Conservation (phyloP, 2,113 vertebrate species). For the Chlorocebus sabaeus region DNA sequence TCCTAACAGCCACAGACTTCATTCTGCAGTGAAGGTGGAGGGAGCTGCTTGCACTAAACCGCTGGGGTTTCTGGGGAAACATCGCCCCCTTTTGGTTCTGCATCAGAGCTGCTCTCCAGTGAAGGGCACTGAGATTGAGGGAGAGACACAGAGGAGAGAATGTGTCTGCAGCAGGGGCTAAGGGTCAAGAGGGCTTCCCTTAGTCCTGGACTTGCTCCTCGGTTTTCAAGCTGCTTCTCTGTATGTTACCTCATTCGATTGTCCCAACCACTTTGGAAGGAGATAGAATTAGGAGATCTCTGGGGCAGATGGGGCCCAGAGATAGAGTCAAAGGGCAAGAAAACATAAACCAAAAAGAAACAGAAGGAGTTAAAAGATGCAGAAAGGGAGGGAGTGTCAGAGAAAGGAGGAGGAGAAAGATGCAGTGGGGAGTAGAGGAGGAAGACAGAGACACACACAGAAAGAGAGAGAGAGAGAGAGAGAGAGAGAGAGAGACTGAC, state of each 20-base stretch:
- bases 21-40: background rate
- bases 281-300: background rate
- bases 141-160: background rate
- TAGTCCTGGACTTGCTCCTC: background rate
- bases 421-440: too few relatives aligned
- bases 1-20: background rate
- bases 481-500: background rate
- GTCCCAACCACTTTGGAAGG: background rate
- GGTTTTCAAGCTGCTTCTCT: background rate
- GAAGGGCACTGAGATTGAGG: background rate
- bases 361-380: background rate
- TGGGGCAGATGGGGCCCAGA: background rate
- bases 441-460: too few relatives aligned
- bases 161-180: too few relatives aligned
- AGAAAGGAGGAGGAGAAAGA: background rate
- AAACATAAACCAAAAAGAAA: background rate
- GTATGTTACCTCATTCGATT: background rate
- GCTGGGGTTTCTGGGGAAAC: background rate
- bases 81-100: constrained; percentile 49
- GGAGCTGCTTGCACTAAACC: rapidly evolving
- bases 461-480: background rate
- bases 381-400: background rate
- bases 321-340: background rate
- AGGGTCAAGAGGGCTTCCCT: background rate
- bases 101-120: background rate